A percentile compares a stretch with the other conserved stretches of the same genome.
These are phyloP conservation scores for Apis cerana DNA, from an alignment of 1,140 invertebrate species.

Conservation along the genomic window DNA sequence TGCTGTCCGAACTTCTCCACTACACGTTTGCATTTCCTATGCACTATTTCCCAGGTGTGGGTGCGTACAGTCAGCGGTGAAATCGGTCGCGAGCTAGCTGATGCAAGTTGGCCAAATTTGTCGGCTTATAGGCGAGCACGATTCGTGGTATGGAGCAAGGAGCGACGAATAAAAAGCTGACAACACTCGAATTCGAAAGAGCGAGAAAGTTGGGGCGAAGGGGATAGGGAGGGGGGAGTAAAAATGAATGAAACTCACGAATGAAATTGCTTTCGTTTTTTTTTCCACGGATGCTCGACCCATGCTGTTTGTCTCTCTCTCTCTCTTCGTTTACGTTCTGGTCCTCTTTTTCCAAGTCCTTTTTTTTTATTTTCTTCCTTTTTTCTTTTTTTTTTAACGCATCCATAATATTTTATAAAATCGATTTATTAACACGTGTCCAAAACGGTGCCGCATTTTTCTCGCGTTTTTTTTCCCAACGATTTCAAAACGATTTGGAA, in stretches of 20 bases:
- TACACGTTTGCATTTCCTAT: constrained; percentile 76
- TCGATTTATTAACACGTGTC: constrained; percentile 61
- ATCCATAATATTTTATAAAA: constrained; percentile 60
- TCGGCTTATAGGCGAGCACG: constrained; percentile 55
- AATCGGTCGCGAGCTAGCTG: constrained; percentile 1
- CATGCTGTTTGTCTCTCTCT: constrained; percentile 19
- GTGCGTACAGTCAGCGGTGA: constrained; percentile 61
- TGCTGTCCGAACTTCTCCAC: constrained; percentile 73
- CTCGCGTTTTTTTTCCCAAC: neutral
- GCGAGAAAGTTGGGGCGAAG: neutral
- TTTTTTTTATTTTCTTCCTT: neutral
- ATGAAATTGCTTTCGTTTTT: constrained; percentile 63
- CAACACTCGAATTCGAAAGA: neutral
- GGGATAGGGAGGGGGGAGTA: constrained; percentile 1
- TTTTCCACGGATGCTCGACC: constrained; percentile 22
- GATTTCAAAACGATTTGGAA: neutral
- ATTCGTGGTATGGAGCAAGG: constrained; percentile 42
- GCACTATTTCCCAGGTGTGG: constrained; percentile 72
- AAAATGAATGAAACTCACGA: constrained; percentile 56
- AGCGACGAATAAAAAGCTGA: constrained; percentile 20
- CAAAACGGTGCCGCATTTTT: constrained; percentile 33
- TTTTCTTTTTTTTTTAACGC: constrained; percentile 2
- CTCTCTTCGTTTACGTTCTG: neutral
- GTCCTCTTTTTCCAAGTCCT: constrained; percentile 11
- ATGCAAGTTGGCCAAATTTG: constrained; percentile 45